phyloP scores from a whole-genome alignment of 1,140 invertebrate genomes.

The Listronotus bonariensis region DNA sequence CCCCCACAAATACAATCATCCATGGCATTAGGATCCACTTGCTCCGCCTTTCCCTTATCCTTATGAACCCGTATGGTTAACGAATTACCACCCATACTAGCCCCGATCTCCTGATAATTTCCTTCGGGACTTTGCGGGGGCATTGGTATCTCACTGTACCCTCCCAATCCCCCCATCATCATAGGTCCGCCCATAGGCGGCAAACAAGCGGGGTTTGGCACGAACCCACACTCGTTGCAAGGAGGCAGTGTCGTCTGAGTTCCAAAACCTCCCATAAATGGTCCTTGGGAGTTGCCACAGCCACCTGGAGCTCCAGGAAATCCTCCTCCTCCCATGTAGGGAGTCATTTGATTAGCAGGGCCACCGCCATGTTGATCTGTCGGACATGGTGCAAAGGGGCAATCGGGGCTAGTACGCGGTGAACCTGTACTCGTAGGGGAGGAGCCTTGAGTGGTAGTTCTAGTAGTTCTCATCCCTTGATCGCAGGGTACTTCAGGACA shows the following conservation, averaged over 20 bases:
- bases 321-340: background rate
- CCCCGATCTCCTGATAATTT: slow-evolving; percentile 55
- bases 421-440: background rate
- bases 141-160: background rate
- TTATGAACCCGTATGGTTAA: slow-evolving; percentile 55
- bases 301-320: background rate
- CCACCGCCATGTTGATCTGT: background rate
- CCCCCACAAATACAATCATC: slow-evolving; percentile 22
- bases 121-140: slow-evolving; percentile 27
- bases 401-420: background rate
- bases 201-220: slow-evolving; percentile 31
- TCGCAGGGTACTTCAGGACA: slow-evolving; percentile 32
- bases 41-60: slow-evolving; percentile 48
- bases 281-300: too few species aligned
- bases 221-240: slow-evolving; percentile 46
- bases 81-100: slow-evolving; percentile 54
- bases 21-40: slow-evolving; percentile 30
- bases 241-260: slow-evolving; percentile 31
- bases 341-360: background rate
- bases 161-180: background rate
- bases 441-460: background rate
- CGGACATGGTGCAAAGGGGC: slow-evolving; percentile 28
- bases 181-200: background rate
- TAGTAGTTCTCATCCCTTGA: background rate
- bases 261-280: background rate